These are phyloP conservation scores for Leptestheria dahalacensis DNA, from an alignment of 1,140 invertebrate species.

Conservation along the genomic window DNA sequence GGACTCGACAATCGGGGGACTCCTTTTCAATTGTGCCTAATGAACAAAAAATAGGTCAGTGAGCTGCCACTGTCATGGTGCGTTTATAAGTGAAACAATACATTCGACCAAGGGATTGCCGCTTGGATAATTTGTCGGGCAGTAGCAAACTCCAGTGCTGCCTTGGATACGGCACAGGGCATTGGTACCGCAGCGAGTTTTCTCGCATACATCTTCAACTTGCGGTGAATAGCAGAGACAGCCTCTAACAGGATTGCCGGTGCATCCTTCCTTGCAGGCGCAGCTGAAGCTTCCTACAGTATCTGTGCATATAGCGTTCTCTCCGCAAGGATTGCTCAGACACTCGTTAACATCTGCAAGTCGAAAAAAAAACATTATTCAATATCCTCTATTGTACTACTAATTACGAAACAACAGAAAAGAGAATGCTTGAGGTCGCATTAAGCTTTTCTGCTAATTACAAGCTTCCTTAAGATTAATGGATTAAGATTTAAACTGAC, in stretches of 20 bases:
- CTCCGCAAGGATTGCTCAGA: slow-evolving; percentile 63
- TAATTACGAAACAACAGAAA: background rate
- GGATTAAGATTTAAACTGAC: slow-evolving; percentile 26
- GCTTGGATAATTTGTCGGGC: slow-evolving; percentile 57
- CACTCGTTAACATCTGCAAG: slow-evolving; percentile 46
- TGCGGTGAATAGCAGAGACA: slow-evolving; percentile 51
- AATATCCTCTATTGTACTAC: too few species aligned
- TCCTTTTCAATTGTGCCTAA: slow-evolving; percentile 45
- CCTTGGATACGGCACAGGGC: slow-evolving; percentile 52
- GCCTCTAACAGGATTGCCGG: slow-evolving; percentile 60
- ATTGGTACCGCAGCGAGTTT: slow-evolving; percentile 59
- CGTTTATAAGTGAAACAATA: too few species aligned
- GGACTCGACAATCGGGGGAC: slow-evolving; percentile 54
- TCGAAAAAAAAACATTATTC: background rate
- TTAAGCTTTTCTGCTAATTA: too few species aligned
- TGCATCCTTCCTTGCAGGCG: slow-evolving; percentile 56
- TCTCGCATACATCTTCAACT: slow-evolving; percentile 45
- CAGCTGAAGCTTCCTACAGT: slow-evolving; percentile 53
- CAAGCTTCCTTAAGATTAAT: background rate
- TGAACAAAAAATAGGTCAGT: too few species aligned
- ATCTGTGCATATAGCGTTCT: slow-evolving; percentile 65
- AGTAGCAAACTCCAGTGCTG: slow-evolving; percentile 59
- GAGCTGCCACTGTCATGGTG: too few species aligned
- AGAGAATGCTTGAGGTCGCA: background rate
- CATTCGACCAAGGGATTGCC: slow-evolving; percentile 74